These are phyloP conservation scores for Anguilla pacifica DNA, from an alignment of 2,797 vertebrate species.

Conservation along the genomic window DNA sequence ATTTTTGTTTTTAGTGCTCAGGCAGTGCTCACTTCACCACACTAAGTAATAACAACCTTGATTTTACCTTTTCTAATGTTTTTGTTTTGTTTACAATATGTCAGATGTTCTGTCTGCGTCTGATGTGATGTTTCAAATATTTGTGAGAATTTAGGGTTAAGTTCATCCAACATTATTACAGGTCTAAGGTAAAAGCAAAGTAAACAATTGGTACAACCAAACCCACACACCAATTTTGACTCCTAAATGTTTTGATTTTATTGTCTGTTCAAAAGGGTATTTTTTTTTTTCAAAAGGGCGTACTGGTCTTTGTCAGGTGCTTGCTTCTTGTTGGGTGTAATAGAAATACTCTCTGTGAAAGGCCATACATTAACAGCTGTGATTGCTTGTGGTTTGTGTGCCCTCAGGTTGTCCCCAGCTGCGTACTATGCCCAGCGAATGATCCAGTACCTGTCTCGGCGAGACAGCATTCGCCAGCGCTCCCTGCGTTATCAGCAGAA, in stretches of 20 bases:
- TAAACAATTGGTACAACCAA: neutral
- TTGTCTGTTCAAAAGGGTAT: neutral
- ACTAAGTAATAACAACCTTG: neutral
- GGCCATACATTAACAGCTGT: neutral
- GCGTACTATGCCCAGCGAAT: conserved; percentile 98
- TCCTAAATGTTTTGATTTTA: neutral
- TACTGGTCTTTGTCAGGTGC: neutral
- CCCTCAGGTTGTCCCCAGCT: conserved; percentile 89
- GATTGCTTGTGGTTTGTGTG: neutral
- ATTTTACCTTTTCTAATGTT: neutral
- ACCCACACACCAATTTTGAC: neutral
- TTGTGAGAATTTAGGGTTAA: neutral
- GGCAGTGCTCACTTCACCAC: neutral
- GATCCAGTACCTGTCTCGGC: conserved; percentile 97
- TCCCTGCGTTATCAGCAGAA: conserved; percentile 95
- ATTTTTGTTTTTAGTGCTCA: too few relatives aligned
- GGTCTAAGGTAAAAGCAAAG: neutral
- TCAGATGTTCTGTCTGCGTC: neutral
- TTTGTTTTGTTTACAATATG: neutral
- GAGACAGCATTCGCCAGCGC: conserved; percentile 98
- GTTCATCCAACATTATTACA: neutral
- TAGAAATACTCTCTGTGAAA: too few relatives aligned
- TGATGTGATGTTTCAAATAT: neutral
- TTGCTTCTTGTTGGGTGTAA: neutral
- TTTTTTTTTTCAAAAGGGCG: too few relatives aligned